A percentile compares a stretch with the other conserved stretches of the same genome.
Conservation (phyloP, 2,113 vertebrate species). For the Aegotheles bennettii region DNA sequence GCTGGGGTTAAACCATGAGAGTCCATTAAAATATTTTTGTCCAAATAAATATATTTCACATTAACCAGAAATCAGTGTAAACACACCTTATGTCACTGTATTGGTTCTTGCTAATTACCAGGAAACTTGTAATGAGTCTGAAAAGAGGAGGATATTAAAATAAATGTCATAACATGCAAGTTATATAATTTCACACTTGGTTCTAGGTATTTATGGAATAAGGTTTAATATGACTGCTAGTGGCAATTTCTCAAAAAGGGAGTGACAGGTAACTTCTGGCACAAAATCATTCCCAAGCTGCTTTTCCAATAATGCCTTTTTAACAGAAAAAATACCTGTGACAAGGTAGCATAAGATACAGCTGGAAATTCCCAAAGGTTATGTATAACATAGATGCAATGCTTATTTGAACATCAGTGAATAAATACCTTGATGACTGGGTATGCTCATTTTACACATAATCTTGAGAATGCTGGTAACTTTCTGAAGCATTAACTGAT, state of each 20-base stretch:
- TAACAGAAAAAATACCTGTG: neutral
- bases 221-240: neutral
- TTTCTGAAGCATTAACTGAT: neutral
- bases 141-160: neutral
- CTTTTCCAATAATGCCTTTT: neutral
- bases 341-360: neutral
- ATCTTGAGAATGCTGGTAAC: neutral
- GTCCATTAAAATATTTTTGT: neutral
- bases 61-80: neutral
- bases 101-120: neutral
- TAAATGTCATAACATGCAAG: neutral
- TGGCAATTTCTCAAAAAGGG: neutral
- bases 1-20: too few species aligned
- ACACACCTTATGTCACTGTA: neutral
- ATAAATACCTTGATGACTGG: neutral
- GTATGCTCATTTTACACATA: neutral
- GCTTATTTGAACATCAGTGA: neutral
- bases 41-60: neutral
- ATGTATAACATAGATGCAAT: neutral
- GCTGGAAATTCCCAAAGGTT: neutral
- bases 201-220: neutral
- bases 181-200: neutral
- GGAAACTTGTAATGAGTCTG: neutral
- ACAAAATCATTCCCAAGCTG: neutral
- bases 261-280: neutral